A percentile compares a stretch with the other conserved stretches of the same genome.
phyloP scores from a whole-genome alignment of 2,113 vertebrate genomes.

The Pavo muticus region DNA sequence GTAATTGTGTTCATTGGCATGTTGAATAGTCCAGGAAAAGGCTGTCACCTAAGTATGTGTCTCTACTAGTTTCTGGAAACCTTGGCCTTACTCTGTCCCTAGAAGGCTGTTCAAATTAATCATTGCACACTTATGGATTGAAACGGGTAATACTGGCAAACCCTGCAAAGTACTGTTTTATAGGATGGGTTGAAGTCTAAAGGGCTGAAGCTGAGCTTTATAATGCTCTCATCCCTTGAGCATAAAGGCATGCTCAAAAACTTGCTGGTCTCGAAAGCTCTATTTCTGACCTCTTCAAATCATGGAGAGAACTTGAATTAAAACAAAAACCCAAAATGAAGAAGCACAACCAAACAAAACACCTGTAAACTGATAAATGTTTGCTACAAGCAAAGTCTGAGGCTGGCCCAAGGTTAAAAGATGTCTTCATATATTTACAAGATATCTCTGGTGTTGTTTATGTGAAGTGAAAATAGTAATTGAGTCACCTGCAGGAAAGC shows the following conservation, averaged over 20 bases:
- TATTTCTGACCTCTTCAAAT: not conserved
- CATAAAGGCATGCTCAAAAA: not conserved
- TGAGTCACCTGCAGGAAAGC: conserved; percentile 58
- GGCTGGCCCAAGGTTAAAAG: not conserved
- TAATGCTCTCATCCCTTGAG: not conserved
- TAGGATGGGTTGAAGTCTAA: not conserved
- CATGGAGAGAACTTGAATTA: not conserved
- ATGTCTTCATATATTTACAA: conserved; percentile 27
- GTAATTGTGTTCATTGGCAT: conserved; percentile 18
- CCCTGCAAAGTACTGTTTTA: not conserved
- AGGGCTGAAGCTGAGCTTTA: not conserved
- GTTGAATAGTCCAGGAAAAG: not conserved
- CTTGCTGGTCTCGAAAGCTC: not conserved
- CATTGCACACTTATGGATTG: not conserved
- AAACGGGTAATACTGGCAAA: not conserved
- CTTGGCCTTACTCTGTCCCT: not conserved
- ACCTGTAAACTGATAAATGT: not conserved
- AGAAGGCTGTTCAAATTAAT: not conserved
- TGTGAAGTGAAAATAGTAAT: conserved; percentile 59
- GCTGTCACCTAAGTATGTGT: not conserved
- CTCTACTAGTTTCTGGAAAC: not conserved
- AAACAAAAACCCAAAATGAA: not conserved
- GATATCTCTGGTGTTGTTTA: not conserved
- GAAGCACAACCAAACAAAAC: not conserved
- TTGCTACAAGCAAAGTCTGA: conserved; percentile 13